Percentiles rank a stretch among this genome's conserved stretches.
phyloP scores from a whole-genome alignment of 2,888 invertebrate species.

The Oligia latruncula region DNA sequence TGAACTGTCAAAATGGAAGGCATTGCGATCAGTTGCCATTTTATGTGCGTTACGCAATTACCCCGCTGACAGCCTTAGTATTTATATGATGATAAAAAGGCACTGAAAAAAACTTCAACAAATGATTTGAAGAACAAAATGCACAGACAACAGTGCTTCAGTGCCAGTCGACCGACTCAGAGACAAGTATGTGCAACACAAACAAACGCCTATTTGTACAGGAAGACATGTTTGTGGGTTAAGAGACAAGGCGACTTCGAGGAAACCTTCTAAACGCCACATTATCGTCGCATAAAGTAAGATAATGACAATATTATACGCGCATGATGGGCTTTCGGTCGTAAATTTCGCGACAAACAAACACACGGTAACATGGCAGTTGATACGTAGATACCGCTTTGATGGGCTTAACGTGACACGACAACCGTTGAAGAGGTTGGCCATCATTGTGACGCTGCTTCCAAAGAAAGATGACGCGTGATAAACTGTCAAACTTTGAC shows the following conservation, averaged over 20 bases:
- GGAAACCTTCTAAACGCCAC: constrained; percentile 41
- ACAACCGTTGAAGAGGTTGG: constrained; percentile 16
- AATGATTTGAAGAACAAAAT: neutral
- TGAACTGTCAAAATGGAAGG: too few species aligned
- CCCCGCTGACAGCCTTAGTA: too few species aligned
- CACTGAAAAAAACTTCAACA: constrained; percentile 11
- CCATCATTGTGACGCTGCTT: neutral
- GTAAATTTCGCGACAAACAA: constrained; percentile 45
- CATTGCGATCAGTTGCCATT: too few species aligned
- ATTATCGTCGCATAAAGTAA: constrained; percentile 46
- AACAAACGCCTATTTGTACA: constrained; percentile 52
- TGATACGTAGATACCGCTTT: constrained; percentile 33
- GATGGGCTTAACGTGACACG: constrained; percentile 60
- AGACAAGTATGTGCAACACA: constrained; percentile 44
- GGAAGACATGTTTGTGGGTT: constrained; percentile 54
- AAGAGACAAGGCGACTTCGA: constrained; percentile 30
- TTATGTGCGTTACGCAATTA: too few species aligned
- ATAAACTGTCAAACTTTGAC: neutral
- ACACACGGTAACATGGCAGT: constrained; percentile 28
- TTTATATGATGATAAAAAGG: neutral
- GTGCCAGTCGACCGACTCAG: constrained; percentile 27
- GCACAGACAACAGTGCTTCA: constrained; percentile 16
- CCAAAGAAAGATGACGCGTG: neutral
- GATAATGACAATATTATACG: constrained; percentile 60
- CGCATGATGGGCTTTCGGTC: constrained; percentile 37